phyloP scores from a whole-genome alignment of 2,113 vertebrate genomes.

The Silurus glanis region DNA sequence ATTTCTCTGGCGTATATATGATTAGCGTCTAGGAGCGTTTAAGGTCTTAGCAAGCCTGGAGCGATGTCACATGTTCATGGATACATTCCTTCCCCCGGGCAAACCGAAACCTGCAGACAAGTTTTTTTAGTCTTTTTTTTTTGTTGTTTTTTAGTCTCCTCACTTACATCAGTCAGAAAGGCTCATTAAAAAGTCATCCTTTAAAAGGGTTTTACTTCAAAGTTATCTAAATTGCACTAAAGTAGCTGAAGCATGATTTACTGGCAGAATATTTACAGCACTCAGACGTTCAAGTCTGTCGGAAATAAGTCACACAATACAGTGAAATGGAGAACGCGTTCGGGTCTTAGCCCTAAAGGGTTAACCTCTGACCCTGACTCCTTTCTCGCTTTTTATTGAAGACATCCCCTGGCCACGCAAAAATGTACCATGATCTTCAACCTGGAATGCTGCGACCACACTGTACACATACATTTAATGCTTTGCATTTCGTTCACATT shows the following conservation, averaged over 20 bases:
- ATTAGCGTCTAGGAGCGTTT: conserved; percentile 5
- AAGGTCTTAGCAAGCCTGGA: conserved; percentile 9
- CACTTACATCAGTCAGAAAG: conserved; percentile 49
- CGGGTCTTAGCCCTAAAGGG: conserved; percentile 49
- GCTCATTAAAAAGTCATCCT: conserved; percentile 52
- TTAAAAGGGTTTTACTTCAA: conserved; percentile 53
- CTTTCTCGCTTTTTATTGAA: not conserved
- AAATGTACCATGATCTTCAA: conserved; percentile 61
- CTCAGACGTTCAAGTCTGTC: conserved; percentile 47
- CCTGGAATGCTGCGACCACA: conserved; percentile 59
- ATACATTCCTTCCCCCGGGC: conserved; percentile 29
- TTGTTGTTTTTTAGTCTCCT: conserved; percentile 20
- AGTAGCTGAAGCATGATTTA: conserved; percentile 51
- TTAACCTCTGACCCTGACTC: conserved; percentile 54
- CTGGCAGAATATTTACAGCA: conserved; percentile 24
- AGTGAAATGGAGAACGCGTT: conserved; percentile 34
- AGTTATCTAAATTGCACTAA: conserved; percentile 46
- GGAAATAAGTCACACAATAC: conserved; percentile 51
- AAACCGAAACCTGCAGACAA: conserved; percentile 29
- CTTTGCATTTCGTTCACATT: not conserved
- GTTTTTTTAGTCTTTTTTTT: conserved; percentile 3
- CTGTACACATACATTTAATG: conserved; percentile 25
- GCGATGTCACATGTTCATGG: conserved; percentile 47
- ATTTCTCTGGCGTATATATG: conserved; percentile 6
- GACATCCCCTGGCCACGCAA: conserved; percentile 40